Conservation (phyloP, 2,888 invertebrate species). For the Temnothorax rugatulus region DNA sequence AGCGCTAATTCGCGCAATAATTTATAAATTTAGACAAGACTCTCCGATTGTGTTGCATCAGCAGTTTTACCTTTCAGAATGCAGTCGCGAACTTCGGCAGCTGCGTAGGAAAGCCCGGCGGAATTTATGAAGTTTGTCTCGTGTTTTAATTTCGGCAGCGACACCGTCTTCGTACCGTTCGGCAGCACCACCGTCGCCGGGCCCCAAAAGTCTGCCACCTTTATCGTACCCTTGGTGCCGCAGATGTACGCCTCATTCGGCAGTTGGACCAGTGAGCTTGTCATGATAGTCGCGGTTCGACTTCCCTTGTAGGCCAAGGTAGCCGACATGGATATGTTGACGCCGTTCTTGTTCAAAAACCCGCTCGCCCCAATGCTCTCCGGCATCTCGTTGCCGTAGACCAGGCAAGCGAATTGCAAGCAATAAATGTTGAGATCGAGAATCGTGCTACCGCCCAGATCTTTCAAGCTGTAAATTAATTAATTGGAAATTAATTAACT, state of each 20-base stretch:
- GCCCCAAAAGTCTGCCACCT: constrained; percentile 91
- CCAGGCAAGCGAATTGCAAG: constrained; percentile 91
- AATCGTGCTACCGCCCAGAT: constrained; percentile 92
- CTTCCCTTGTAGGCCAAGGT: constrained; percentile 90
- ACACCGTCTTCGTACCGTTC: constrained; percentile 89
- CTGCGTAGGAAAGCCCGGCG: constrained; percentile 92
- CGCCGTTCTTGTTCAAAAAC: constrained; percentile 90
- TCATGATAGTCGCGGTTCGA: constrained; percentile 89
- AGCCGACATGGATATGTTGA: constrained; percentile 91
- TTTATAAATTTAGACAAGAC: not conserved
- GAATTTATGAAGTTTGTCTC: constrained; percentile 91
- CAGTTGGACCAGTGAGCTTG: constrained; percentile 88
- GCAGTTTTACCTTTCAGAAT: constrained; percentile 88
- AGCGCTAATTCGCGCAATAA: not conserved
- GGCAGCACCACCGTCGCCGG: constrained; percentile 90
- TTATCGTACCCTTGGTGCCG: constrained; percentile 91
- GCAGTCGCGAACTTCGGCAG: constrained; percentile 92
- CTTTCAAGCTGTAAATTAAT: constrained; percentile 87
- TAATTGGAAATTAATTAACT: constrained; percentile 14
- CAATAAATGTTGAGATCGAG: constrained; percentile 93
- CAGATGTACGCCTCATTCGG: constrained; percentile 89
- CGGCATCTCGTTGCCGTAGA: constrained; percentile 91
- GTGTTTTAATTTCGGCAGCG: constrained; percentile 89
- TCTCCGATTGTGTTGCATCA: not conserved
- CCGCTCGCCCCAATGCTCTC: constrained; percentile 90